Evolutionary conservation across 53 echinoderm and acorn worm genomes (phyloP).

Genomic region (Crossaster papposus): DNA sequence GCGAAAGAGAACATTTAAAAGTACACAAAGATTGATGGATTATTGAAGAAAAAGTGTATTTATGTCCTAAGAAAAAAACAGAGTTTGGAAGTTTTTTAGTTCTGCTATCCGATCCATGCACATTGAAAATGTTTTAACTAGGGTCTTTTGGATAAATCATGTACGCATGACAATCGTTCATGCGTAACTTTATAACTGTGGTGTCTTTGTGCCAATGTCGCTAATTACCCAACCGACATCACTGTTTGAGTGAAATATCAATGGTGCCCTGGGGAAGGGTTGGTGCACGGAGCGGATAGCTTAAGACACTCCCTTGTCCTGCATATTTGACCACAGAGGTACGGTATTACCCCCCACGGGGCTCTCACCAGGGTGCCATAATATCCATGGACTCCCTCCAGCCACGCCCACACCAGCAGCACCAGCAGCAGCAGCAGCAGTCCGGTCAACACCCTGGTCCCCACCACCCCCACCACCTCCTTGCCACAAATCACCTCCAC

Average conservation of each 20-base stretch:
- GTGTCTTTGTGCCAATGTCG: neutral
- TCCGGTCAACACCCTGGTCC: neutral
- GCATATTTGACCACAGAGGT: conserved; percentile 62
- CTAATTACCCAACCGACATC: neutral
- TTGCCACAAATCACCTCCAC: conserved; percentile 1
- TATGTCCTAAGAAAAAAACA: neutral
- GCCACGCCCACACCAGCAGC: too few relatives aligned
- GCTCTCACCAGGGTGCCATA: conserved; percentile 75
- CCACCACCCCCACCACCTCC: too few relatives aligned
- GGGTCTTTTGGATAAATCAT: too few relatives aligned
- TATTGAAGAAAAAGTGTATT: neutral
- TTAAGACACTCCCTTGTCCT: conserved; percentile 61
- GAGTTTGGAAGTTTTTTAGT: neutral
- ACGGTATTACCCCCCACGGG: conserved; percentile 62
- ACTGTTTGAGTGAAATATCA: neutral
- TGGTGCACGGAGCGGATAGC: conserved; percentile 55
- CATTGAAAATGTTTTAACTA: neutral
- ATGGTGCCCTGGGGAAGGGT: neutral
- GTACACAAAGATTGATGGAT: neutral
- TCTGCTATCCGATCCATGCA: conserved; percentile 36
- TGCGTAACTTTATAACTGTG: neutral
- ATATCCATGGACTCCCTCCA: conserved; percentile 64
- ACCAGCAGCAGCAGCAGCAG: conserved; percentile 35
- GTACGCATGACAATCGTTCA: too few relatives aligned
- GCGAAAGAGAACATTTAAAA: too few relatives aligned